Evolutionary conservation across 2,888 invertebrate genomes (phyloP).

Genomic region (Blastobasis adustella): DNA sequence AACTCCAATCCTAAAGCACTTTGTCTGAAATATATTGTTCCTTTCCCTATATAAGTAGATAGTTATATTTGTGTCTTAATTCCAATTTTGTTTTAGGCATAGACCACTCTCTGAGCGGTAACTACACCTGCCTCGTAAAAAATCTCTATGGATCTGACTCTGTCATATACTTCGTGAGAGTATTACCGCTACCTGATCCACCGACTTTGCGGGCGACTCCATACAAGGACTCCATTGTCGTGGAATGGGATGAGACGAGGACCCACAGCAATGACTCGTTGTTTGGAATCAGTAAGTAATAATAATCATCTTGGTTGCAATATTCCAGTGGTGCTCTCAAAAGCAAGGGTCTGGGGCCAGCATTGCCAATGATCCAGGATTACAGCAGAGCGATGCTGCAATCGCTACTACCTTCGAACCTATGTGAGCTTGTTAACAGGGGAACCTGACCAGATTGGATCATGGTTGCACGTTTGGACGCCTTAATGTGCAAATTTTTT

Average conservation of each 20-base stretch:
- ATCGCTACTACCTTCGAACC: no score
- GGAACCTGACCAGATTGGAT: no score
- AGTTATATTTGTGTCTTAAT: background rate
- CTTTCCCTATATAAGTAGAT: background rate
- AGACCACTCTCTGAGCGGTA: conserved; percentile 83
- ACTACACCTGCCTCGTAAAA: conserved; percentile 86
- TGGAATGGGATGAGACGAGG: conserved; percentile 80
- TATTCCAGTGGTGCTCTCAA: no score
- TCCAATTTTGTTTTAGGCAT: conserved; percentile 63
- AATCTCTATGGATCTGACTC: conserved; percentile 90
- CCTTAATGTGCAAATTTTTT: no score
- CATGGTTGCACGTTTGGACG: no score
- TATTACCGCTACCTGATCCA: conserved; percentile 82
- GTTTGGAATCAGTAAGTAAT: conserved; percentile 45
- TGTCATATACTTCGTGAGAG: conserved; percentile 84
- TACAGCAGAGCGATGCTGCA: no score
- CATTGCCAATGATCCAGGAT: no score
- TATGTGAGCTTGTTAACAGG: no score
- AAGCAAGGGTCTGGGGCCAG: no score
- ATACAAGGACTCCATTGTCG: conserved; percentile 64
- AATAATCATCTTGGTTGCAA: no score
- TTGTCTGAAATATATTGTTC: background rate
- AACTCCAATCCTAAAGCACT: no score
- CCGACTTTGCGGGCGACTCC: conserved; percentile 77
- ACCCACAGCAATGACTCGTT: conserved; percentile 41